Conservation (phyloP, 2,797 vertebrate genomes). For the Odontamblyopus rebecca region DNA sequence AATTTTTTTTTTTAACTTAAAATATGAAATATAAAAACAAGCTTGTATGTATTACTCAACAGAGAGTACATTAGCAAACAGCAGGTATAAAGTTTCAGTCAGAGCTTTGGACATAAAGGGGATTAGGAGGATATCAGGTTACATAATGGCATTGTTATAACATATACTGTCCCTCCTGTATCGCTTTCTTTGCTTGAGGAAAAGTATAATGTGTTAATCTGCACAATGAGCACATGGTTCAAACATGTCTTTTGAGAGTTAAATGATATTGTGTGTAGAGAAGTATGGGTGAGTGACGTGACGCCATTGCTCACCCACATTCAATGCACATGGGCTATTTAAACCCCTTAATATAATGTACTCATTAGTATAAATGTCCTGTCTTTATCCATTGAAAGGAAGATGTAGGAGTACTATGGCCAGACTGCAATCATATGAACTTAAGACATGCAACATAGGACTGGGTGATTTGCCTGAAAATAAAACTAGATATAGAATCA, state of each 20-base stretch:
- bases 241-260: background rate
- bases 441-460: background rate
- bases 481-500: too few relatives aligned
- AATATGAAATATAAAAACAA: background rate
- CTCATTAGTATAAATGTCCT: background rate
- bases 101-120: background rate
- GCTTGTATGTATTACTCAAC: background rate
- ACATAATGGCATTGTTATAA: background rate
- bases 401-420: background rate
- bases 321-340: background rate
- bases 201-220: background rate
- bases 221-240: background rate
- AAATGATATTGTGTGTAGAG: background rate
- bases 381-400: background rate
- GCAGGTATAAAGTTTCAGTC: background rate
- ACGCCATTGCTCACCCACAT: background rate
- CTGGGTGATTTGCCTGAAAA: too few relatives aligned
- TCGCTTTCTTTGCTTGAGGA: background rate
- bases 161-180: background rate
- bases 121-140: constrained; percentile 9
- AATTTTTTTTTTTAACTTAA: background rate
- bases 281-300: background rate
- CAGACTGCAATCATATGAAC: background rate
- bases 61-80: background rate
- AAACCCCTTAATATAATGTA: background rate